Evolutionary conservation across 2,113 vertebrate genomes (phyloP).

Genomic region (Hystrix cristata): DNA sequence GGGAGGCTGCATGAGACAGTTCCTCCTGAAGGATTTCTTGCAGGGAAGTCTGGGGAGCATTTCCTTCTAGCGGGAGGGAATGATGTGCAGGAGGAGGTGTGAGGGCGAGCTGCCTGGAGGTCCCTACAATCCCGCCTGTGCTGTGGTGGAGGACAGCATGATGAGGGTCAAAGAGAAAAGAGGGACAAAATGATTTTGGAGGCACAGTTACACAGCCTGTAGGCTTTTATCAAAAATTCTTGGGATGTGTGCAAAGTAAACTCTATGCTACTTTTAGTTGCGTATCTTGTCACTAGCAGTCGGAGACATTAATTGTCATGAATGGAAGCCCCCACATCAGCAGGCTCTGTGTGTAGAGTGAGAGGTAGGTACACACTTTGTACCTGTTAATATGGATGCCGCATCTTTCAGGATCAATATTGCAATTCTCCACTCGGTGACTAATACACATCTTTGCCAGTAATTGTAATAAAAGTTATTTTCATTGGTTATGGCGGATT

Average conservation of each 20-base stretch:
- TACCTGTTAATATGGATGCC: rapidly evolving
- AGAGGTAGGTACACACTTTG: no score
- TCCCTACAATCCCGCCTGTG: background rate
- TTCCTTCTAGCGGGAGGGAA: background rate
- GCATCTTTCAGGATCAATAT: background rate
- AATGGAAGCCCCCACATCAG: background rate
- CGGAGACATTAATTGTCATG: background rate
- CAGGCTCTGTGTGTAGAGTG: background rate
- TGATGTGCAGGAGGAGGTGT: background rate
- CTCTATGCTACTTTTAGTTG: background rate
- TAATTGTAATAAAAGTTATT: background rate
- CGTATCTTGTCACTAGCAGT: background rate
- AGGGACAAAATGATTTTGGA: background rate
- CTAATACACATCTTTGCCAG: background rate
- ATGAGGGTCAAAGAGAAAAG: background rate
- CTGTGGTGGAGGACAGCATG: background rate
- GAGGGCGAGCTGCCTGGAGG: background rate
- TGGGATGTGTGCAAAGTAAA: background rate
- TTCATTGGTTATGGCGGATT: background rate
- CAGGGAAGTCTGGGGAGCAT: background rate
- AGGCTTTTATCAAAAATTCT: background rate
- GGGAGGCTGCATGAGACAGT: background rate
- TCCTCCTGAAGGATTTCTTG: background rate
- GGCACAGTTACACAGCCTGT: background rate
- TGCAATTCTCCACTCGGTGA: background rate